A percentile compares a stretch with the other conserved stretches of the same genome.
These are phyloP conservation scores for Mesitornis unicolor DNA, from an alignment of 2,113 vertebrate species.

Conservation along the genomic window DNA sequence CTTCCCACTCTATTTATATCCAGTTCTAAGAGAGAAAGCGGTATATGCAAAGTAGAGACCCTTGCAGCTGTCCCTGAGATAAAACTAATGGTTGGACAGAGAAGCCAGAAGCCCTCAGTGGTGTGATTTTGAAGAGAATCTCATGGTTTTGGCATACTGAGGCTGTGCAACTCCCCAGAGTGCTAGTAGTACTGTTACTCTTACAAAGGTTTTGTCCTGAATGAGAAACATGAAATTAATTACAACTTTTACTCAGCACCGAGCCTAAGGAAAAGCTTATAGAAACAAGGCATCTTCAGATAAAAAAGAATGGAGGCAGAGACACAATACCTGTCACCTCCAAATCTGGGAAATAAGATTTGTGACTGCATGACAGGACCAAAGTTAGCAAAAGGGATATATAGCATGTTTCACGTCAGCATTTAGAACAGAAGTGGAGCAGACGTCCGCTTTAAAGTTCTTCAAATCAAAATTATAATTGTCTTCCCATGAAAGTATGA, in stretches of 20 bases:
- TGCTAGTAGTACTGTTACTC: not conserved
- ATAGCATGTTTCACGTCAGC: not conserved
- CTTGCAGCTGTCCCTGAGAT: not conserved
- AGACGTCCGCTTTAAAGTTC: slow-evolving; percentile 31
- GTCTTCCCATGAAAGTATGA: not conserved
- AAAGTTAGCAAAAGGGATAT: slow-evolving; percentile 13
- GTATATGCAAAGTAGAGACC: not conserved
- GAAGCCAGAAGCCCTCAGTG: not conserved
- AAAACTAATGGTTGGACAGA: not conserved
- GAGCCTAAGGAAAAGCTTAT: not conserved
- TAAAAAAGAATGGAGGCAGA: not conserved
- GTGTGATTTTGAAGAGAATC: not conserved
- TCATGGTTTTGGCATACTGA: not conserved
- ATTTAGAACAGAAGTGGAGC: slow-evolving; percentile 14
- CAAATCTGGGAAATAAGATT: not conserved
- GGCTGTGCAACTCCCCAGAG: not conserved
- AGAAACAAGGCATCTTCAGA: not conserved
- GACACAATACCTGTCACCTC: not conserved
- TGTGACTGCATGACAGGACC: not conserved
- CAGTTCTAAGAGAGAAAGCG: not conserved
- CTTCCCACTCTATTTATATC: not conserved
- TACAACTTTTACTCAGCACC: not conserved
- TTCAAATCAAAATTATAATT: slow-evolving; percentile 32
- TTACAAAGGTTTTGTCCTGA: not conserved
- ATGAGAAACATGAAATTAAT: not conserved